Base-by-base conservation (phyloP, 2,888 invertebrate species). In the Hylaea fasciaria region DNA sequence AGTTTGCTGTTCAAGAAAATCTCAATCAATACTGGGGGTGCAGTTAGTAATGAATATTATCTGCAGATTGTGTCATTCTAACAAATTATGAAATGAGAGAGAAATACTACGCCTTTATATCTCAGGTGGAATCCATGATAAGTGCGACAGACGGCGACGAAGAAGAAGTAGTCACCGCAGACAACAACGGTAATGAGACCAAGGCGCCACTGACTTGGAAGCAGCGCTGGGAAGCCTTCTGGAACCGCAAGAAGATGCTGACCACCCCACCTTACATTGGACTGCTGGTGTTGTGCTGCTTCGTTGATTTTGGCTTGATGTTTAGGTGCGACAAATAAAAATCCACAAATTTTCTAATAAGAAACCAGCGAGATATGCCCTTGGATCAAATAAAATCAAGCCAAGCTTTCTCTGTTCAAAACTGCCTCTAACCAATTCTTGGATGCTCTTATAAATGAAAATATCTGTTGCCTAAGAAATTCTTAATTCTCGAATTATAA, bases 241-340 rank as follows among this genome's bases (percentile, higher is more conserved):
- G 91, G 91, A 72, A 80, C 12, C 72, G 92, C 5, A 92, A 92
- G 85, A 92, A 89, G 82, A 86, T 86, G 82, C 81, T 94, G 7
- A 90, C 92, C 62, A 87, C 86, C 4, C 92, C 91, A 7, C 94
- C 94, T 0, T 93, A 93, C 69, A 85, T 94, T 14, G 92, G 92
- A 0, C 81, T 93, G 29, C 81, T 94, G 13, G 83, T 86, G 12
- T 81, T 94, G 5, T 93, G 93, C 69, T 93, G 93, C 73, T 93
- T 94, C 62, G 93, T 93, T 0, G 94, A 94, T 75, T 94, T 94
- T 71, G 94, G 94, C 10, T 83, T 94, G 28, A 94, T 94, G 94
- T 93, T 94, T 69, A 94, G 94, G 94, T 94, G 74, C 4, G 67
- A 51, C 2, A 5, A 35, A 9, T 11, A 9, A 35, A 11, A 11